A percentile compares a stretch with the other conserved stretches of the same genome.
phyloP scores from a whole-genome alignment of 2,888 invertebrate species.

The Caenorhabditis sinica region DNA sequence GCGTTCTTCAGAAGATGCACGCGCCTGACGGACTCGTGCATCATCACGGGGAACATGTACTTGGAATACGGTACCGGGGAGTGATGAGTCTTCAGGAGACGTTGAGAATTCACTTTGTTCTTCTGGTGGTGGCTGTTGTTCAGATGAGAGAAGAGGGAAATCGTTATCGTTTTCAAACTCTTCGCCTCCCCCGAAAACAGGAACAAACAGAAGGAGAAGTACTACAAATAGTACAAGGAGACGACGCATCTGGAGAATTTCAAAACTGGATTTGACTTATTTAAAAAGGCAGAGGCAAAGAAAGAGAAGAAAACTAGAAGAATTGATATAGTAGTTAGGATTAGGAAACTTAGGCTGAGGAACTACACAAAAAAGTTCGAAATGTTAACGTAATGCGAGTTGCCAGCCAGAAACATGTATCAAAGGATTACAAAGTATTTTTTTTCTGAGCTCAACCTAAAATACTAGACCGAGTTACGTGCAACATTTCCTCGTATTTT shows the following conservation, averaged over 20 bases:
- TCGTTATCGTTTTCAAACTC: constrained; percentile 36
- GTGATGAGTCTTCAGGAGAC: constrained; percentile 23
- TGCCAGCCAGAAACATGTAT: no score
- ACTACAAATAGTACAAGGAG: constrained; percentile 31
- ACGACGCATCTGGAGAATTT: constrained; percentile 23
- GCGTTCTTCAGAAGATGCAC: constrained; percentile 60
- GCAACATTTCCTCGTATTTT: no score
- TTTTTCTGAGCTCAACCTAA: no score
- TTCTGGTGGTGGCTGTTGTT: constrained; percentile 8
- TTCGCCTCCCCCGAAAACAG: constrained; percentile 18
- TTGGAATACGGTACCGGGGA: constrained; percentile 47
- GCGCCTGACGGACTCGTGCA: constrained; percentile 50
- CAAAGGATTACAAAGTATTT: no score
- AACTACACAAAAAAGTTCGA: no score
- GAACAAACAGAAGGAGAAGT: constrained; percentile 19
- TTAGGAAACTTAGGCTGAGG: no score
- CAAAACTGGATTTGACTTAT: neutral
- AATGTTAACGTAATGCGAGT: no score
- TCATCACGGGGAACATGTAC: constrained; percentile 48
- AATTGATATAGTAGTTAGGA: no score
- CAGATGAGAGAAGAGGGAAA: constrained; percentile 41
- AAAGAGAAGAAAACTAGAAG: neutral
- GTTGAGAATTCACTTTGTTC: constrained; percentile 29
- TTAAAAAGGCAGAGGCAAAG: no score
- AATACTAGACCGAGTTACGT: no score